phyloP scores from a whole-genome alignment of 2,113 vertebrate species.

The Cavia porcellus region DNA sequence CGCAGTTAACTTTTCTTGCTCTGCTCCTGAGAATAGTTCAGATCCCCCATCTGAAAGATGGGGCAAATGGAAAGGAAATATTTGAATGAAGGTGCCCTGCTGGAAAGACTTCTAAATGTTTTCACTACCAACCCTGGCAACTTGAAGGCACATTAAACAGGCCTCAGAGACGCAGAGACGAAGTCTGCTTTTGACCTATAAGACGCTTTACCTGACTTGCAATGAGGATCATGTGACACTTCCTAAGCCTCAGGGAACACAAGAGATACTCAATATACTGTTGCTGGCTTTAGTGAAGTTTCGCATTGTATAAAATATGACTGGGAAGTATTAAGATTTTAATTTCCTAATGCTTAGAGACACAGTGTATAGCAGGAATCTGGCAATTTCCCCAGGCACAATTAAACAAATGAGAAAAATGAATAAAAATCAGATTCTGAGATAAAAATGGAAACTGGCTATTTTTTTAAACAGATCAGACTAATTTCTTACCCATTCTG shows the following conservation, averaged over 20 bases:
- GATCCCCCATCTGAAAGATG: slow-evolving; percentile 57
- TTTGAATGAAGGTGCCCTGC: not conserved
- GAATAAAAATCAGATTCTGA: not conserved
- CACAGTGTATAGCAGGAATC: not conserved
- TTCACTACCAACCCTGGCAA: not conserved
- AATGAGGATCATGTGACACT: not conserved
- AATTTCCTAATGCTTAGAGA: not conserved
- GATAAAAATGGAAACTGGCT: not conserved
- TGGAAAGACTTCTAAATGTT: not conserved
- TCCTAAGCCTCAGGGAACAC: not conserved
- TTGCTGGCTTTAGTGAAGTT: not conserved
- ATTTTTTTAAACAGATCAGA: not conserved
- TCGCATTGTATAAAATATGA: not conserved
- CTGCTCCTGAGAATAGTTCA: slow-evolving; percentile 45
- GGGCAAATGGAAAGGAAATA: slow-evolving; percentile 43
- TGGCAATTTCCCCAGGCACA: not conserved
- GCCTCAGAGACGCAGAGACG: not conserved
- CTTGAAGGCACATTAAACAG: not conserved
- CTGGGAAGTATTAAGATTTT: not conserved
- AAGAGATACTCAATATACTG: not conserved
- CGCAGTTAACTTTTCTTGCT: slow-evolving; percentile 45
- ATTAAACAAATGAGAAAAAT: slow-evolving; percentile 1
- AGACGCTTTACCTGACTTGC: not conserved
- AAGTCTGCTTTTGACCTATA: not conserved
- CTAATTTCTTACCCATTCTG: not conserved